Evolutionary conservation across 1,140 invertebrate species (phyloP).

Genomic region (Orchesella cincta): DNA sequence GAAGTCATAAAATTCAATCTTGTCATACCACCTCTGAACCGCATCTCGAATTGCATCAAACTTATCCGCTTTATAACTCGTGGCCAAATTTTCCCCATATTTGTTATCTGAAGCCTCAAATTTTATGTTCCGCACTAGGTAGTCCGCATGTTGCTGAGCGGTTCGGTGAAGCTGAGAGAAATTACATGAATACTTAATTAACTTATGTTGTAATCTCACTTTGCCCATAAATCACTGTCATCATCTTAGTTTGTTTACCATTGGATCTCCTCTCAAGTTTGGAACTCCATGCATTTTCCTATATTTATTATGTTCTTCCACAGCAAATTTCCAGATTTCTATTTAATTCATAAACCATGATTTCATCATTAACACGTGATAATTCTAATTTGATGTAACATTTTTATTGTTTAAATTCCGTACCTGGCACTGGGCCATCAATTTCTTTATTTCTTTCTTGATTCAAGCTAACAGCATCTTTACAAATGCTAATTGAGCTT

Average conservation of each 20-base stretch:
- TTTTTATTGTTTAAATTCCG: not conserved
- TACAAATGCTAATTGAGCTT: not conserved
- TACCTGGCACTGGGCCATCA: too few species aligned
- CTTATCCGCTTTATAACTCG: slow-evolving; percentile 23
- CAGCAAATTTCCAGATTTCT: not conserved
- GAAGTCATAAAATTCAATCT: slow-evolving; percentile 37
- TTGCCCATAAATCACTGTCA: too few species aligned
- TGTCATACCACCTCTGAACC: slow-evolving; percentile 36
- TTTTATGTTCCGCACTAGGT: slow-evolving; percentile 7
- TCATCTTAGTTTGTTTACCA: not conserved
- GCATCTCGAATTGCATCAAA: slow-evolving; percentile 32
- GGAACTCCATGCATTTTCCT: slow-evolving; percentile 11
- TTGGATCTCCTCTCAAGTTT: not conserved
- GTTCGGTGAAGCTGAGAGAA: not conserved
- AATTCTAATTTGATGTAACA: not conserved
- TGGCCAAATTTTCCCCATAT: slow-evolving; percentile 41
- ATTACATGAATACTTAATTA: not conserved
- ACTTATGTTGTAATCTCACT: not conserved
- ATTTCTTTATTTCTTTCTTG: not conserved
- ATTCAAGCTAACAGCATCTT: not conserved
- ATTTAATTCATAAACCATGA: not conserved
- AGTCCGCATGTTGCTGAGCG: slow-evolving; percentile 29
- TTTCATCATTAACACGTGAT: not conserved
- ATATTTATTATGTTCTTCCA: slow-evolving; percentile 17
- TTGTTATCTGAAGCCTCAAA: not conserved